A percentile compares a stretch with the other conserved stretches of the same genome.
Conservation (phyloP, 35 echinoderm and acorn worm genomes). For the Eucidaris tribuloides region DNA sequence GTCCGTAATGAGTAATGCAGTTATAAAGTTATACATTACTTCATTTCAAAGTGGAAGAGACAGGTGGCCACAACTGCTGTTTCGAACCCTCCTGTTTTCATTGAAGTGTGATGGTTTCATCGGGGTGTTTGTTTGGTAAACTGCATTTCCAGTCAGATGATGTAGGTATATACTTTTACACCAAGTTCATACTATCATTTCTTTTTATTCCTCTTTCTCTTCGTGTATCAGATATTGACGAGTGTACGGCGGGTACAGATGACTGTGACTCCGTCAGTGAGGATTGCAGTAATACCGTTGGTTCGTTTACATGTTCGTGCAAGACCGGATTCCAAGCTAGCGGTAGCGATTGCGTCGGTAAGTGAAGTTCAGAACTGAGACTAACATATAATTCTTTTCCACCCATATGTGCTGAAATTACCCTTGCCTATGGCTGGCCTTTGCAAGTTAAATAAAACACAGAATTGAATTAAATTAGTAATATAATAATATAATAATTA, state of each 20-base stretch:
- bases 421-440: neutral
- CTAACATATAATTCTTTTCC: neutral
- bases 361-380: neutral
- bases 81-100: neutral
- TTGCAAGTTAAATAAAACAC: neutral
- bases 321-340: conserved; percentile 37
- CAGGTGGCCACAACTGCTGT: neutral
- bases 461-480: neutral
- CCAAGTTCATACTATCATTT: neutral
- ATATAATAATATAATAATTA: neutral
- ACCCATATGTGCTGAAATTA: neutral
- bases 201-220: neutral
- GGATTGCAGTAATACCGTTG: conserved; percentile 40
- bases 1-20: too few species aligned
- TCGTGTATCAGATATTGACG: conserved; percentile 54
- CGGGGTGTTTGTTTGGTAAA: neutral
- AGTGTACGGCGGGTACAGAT: conserved; percentile 40
- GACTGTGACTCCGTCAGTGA: conserved; percentile 33
- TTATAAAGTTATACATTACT: too few species aligned
- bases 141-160: neutral
- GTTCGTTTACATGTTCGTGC: conserved; percentile 47
- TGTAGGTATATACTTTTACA: neutral
- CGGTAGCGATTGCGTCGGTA: conserved; percentile 37
- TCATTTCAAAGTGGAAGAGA: conserved; percentile 16
- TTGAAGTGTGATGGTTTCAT: neutral